Evolutionary conservation across 2,797 vertebrate genomes (phyloP).

Genomic region (Danio tinwini): DNA sequence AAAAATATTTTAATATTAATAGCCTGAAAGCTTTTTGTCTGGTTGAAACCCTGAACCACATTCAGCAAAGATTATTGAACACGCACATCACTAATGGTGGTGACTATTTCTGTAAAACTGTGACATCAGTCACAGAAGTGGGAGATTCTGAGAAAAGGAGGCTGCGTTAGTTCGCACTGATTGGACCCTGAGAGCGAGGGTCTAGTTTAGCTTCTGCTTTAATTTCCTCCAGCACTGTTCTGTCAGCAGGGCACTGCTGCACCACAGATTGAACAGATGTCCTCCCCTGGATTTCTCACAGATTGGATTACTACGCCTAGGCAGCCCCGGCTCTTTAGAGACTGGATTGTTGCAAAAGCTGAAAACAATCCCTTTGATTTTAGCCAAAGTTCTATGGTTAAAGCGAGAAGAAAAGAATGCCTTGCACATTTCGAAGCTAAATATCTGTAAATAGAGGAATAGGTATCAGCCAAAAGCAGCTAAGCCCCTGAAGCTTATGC

Average conservation of each 20-base stretch:
- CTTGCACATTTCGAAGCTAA: not conserved
- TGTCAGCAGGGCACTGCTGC: constrained; percentile 55
- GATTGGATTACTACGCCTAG: constrained; percentile 65
- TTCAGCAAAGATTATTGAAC: not conserved
- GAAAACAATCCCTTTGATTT: constrained; percentile 22
- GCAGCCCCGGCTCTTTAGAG: constrained; percentile 55
- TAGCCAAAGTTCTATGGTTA: not conserved
- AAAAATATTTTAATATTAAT: not conserved
- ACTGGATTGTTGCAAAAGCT: constrained; percentile 49
- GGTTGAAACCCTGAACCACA: not conserved
- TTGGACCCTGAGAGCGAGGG: constrained; percentile 3
- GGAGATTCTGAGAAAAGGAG: not conserved
- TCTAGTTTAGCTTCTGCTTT: constrained; percentile 55
- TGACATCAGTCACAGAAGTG: constrained; percentile 1
- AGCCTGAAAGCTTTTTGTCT: not conserved
- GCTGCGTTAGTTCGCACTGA: not conserved
- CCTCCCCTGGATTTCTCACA: constrained; percentile 62
- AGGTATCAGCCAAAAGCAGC: not conserved
- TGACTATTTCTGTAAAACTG: not conserved
- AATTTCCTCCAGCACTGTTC: constrained; percentile 65
- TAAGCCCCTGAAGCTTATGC: not conserved
- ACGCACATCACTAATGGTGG: not conserved
- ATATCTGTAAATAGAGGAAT: constrained; percentile 4
- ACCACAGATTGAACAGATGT: constrained; percentile 67
- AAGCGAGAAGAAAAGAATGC: not conserved